Evolutionary conservation across 2,113 vertebrate genomes (phyloP), one percentile per base, ranked within the genome.

Genomic region (Rynchops niger): DNA sequence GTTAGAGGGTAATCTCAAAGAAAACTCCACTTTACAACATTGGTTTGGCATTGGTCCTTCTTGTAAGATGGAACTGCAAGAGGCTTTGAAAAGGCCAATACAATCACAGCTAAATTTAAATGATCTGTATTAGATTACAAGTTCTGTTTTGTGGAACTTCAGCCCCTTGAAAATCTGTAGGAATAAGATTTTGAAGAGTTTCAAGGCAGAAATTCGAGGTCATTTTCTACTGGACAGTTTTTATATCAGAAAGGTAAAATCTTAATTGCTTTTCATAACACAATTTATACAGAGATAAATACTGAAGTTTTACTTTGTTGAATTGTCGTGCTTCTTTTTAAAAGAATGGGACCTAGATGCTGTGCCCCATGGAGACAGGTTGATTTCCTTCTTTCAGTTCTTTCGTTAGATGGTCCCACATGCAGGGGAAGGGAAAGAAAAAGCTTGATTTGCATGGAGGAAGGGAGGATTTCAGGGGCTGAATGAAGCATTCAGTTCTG

Each of bases 401-500:
- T 86, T 95, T 52, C 6, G 1, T 84, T 70, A 52, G 42, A 47
- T 50, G 47, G 36, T 93, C 40, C 32, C 9, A 12, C 69, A 34
- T 40, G 20, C 13, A 69, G 43, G 9, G 36, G 4, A 81, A 55
- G 12, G 23, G 5, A 12, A 47, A 20, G 42, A 11, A 38, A 11
- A 43, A 27, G 5, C 40, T 80, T 80, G 72, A 90, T 90, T 96
- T 92, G 40, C 59, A 77, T 66, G 42, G 45, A 90, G 34, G 74
- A 97, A 93, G 71, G 49, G 45, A 88, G 40, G 58, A 85, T 77
- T 88, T 85, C n/a, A 88, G 71, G 29, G 62, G 5, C 70, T 95
- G 92, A 97, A 95, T 92, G 85, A 85, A 86, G 70, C 78, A 62
- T 94, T 94, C 82, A 88, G 38, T 80, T 93, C 74, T 96, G 90